Conservation (phyloP, 2,797 vertebrate species). For the Argya squamiceps region DNA sequence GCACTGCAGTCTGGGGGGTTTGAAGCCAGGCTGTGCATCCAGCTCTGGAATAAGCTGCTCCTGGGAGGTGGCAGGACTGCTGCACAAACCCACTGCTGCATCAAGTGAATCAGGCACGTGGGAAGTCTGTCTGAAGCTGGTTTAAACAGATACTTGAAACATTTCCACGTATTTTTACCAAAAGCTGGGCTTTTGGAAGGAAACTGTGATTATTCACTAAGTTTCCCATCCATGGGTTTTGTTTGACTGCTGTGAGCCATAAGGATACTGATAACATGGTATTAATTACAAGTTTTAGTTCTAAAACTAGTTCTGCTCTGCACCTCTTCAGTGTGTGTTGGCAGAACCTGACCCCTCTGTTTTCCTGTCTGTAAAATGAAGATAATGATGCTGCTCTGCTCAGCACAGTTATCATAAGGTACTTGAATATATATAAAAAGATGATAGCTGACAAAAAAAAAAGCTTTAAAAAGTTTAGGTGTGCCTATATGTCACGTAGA, state of each 20-base stretch:
- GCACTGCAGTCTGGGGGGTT: not conserved
- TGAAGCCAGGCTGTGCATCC: not conserved
- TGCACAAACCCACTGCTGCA: rapidly evolving
- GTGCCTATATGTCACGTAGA: not conserved
- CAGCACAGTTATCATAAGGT: not conserved
- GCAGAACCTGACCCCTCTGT: not conserved
- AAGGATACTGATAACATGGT: not conserved
- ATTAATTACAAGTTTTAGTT: not conserved
- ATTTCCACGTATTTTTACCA: not conserved
- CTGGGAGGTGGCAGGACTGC: not conserved
- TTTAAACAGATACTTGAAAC: not conserved
- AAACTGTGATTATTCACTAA: not conserved
- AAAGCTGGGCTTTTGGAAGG: not conserved
- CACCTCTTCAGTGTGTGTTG: not conserved
- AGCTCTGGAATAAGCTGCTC: not conserved
- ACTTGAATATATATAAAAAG: not conserved
- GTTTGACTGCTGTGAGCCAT: not conserved
- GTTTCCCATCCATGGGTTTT: not conserved
- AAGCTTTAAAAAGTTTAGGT: not conserved
- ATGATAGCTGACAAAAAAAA: not conserved
- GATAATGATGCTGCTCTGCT: not conserved
- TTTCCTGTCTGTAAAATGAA: not conserved
- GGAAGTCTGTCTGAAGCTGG: not conserved
- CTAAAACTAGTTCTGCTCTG: not conserved
- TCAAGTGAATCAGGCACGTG: rapidly evolving